Conservation (phyloP, 2,888 invertebrate species). For the Apoda limacodes region DNA sequence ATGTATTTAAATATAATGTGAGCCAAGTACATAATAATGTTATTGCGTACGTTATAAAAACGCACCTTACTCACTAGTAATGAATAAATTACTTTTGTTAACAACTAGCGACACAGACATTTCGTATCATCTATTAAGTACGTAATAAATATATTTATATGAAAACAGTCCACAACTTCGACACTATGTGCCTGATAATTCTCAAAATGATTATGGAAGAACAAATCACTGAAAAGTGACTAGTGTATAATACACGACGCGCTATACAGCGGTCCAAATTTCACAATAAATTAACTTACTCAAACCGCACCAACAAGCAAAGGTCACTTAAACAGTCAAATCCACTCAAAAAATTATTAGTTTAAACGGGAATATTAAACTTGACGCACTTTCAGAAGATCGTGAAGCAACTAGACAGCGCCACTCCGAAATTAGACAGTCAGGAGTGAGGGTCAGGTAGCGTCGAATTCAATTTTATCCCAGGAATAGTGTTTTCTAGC, state of each 20-base stretch:
- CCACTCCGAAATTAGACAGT: constrained; percentile 12
- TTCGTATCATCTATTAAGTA: constrained; percentile 55
- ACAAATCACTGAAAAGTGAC: constrained; percentile 45
- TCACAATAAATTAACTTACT: too few relatives aligned
- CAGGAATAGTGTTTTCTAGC: constrained; percentile 76
- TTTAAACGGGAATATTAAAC: too few relatives aligned
- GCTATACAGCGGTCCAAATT: too few relatives aligned
- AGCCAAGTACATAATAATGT: constrained; percentile 49
- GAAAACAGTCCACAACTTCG: constrained; percentile 32
- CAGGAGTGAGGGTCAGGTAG: constrained; percentile 54
- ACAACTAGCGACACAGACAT: constrained; percentile 57
- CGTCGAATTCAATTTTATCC: constrained; percentile 83
- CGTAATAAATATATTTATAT: constrained; percentile 32
- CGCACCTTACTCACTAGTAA: constrained; percentile 37
- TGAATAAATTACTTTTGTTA: constrained; percentile 36
- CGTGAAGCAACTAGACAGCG: constrained; percentile 22
- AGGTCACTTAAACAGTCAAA: too few relatives aligned
- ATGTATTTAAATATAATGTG: constrained; percentile 40
- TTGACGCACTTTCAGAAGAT: too few relatives aligned
- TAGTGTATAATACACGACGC: too few relatives aligned
- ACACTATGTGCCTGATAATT: constrained; percentile 55
- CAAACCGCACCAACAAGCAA: too few relatives aligned
- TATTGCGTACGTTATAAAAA: constrained; percentile 31
- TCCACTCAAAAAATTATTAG: too few relatives aligned
- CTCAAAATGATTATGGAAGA: constrained; percentile 50